A percentile compares a stretch with the other conserved stretches of the same genome.
phyloP scores from a whole-genome alignment of 1,140 invertebrate genomes.

The Neotoxoptera formosana region DNA sequence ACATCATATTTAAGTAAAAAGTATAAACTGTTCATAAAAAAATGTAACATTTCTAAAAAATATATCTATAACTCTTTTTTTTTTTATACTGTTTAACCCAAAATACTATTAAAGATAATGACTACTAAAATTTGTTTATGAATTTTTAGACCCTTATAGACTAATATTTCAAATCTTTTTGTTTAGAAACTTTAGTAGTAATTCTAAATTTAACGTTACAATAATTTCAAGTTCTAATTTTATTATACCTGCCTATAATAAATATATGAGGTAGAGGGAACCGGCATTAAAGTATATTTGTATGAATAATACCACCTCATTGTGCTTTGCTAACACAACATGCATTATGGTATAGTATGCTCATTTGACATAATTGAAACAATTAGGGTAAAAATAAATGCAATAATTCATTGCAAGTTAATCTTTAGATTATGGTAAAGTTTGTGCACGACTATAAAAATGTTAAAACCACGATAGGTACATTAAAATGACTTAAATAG shows the following conservation, averaged over 20 bases:
- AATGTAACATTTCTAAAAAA: conserved; percentile 30
- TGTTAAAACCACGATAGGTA: conserved; percentile 37
- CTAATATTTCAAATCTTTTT: background rate
- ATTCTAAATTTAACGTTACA: conserved; percentile 28
- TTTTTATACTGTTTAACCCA: background rate
- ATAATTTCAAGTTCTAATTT: conserved; percentile 19
- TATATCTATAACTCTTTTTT: background rate
- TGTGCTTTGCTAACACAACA: conserved; percentile 35
- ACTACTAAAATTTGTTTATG: background rate
- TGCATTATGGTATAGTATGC: conserved; percentile 36
- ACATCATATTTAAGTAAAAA: conserved; percentile 25
- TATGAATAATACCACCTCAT: conserved; percentile 19
- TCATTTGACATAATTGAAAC: conserved; percentile 24
- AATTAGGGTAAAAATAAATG: conserved; percentile 32
- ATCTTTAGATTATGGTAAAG: conserved; percentile 22
- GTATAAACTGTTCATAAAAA: background rate
- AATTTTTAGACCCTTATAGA: background rate
- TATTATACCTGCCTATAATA: conserved; percentile 1
- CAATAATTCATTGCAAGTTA: conserved; percentile 28
- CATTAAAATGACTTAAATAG: conserved; percentile 24
- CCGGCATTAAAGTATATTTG: background rate
- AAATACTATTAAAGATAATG: background rate
- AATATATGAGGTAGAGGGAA: background rate
- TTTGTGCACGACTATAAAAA: conserved; percentile 38
- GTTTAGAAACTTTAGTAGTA: background rate